A percentile compares a stretch with the other conserved stretches of the same genome.
phyloP scores from a whole-genome alignment of 1,140 invertebrate genomes.

The Pseudomyrmex gracilis region DNA sequence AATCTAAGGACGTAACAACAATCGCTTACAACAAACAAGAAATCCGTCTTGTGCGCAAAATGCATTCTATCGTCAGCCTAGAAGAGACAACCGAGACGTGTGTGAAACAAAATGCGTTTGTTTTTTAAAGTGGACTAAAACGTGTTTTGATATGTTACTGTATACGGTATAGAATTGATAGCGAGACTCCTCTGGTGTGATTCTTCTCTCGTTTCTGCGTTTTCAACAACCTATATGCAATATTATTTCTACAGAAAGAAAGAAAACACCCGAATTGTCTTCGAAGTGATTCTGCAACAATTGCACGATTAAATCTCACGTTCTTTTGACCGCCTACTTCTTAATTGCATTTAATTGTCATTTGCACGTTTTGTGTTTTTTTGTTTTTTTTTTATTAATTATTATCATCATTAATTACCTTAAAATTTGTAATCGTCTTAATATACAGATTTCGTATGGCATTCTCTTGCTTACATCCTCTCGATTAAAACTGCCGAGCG shows the following conservation, averaged over 20 bases:
- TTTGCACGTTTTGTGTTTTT: constrained; percentile 11
- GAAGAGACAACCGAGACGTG: background rate
- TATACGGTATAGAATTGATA: constrained; percentile 13
- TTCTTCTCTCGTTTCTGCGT: constrained; percentile 18
- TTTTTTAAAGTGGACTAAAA: constrained; percentile 25
- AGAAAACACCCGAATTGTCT: no score
- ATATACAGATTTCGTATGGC: constrained; percentile 24
- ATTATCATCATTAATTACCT: constrained; percentile 23
- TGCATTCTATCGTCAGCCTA: constrained; percentile 10
- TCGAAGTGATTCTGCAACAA: no score
- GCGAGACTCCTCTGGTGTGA: background rate
- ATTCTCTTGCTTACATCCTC: constrained; percentile 10
- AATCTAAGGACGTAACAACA: constrained; percentile 8
- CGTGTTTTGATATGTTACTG: constrained; percentile 49
- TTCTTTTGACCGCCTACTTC: no score
- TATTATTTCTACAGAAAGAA: no score
- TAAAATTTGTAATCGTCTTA: constrained; percentile 15
- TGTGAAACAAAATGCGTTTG: background rate
- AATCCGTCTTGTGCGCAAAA: background rate
- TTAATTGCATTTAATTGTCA: background rate
- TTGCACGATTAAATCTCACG: no score
- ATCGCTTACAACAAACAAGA: constrained; percentile 6
- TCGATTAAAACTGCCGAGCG: constrained; percentile 34
- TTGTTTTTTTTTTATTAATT: background rate
- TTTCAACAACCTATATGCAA: background rate